Conservation (phyloP, 2,888 invertebrate species). For the Apotomis capreana region DNA sequence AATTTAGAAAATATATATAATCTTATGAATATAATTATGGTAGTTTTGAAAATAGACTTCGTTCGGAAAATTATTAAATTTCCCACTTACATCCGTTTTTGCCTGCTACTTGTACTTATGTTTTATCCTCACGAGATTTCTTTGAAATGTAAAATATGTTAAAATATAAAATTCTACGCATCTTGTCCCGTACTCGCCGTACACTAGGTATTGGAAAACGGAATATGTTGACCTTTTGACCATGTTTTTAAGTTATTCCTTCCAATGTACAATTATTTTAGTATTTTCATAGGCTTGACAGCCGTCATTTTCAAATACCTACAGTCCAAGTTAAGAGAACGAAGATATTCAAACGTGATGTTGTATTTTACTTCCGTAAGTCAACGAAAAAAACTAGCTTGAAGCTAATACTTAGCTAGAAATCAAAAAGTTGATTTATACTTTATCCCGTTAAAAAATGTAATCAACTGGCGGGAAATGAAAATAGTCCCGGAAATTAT, state of each 20-base stretch:
- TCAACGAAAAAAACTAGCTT: too few relatives aligned
- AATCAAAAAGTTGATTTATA: slow-evolving; percentile 10
- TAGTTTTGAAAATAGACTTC: too few relatives aligned
- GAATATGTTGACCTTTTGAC: neutral
- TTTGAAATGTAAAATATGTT: too few relatives aligned
- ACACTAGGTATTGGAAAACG: neutral
- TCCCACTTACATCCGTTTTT: too few relatives aligned
- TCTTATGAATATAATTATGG: too few relatives aligned
- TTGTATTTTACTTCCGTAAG: too few relatives aligned
- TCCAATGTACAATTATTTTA: neutral
- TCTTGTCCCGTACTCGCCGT: neutral
- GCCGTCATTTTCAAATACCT: neutral
- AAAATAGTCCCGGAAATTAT: slow-evolving; percentile 33
- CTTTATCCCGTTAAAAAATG: slow-evolving; percentile 9
- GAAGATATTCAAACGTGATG: too few relatives aligned
- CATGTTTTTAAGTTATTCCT: neutral
- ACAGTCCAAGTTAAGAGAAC: neutral
- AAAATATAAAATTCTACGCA: neutral
- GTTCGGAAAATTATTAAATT: too few relatives aligned
- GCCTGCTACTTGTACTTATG: too few relatives aligned
- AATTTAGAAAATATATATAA: too few relatives aligned
- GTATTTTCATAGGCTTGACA: neutral
- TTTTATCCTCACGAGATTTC: too few relatives aligned
- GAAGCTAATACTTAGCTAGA: neutral
- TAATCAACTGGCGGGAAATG: slow-evolving; percentile 28